Evolutionary conservation across 37 sponge, comb jelly and placozoan species (phyloP).

Genomic region (Theonella swinhoei): DNA sequence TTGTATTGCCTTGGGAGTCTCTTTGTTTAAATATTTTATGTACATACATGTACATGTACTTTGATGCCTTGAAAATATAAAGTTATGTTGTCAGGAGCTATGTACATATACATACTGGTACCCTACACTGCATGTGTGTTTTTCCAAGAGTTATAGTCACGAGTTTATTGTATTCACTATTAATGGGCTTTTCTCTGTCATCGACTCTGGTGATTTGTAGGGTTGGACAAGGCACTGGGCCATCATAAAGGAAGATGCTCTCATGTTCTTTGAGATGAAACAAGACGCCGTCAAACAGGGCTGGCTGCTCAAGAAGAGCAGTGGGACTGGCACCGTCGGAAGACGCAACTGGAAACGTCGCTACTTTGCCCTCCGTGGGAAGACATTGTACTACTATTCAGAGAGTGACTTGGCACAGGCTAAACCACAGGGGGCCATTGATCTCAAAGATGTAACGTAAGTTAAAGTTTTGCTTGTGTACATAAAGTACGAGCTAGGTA

Average conservation of each 20-base stretch:
- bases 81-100: no score
- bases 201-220: background rate
- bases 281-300: slow-evolving; percentile 91
- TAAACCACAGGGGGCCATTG: slow-evolving; percentile 71
- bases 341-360: slow-evolving; percentile 88
- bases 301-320: slow-evolving; percentile 91
- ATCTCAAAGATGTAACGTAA: slow-evolving; percentile 77
- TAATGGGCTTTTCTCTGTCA: no score
- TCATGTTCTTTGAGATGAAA: slow-evolving; percentile 84
- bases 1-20: no score
- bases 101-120: no score
- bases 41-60: no score
- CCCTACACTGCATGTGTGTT: no score
- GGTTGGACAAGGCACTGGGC: slow-evolving; percentile 88
- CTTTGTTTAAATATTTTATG: no score
- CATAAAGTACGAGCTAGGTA: no score
- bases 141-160: no score
- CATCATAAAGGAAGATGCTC: slow-evolving; percentile 78
- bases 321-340: slow-evolving; percentile 85
- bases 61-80: no score
- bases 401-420: slow-evolving; percentile 68
- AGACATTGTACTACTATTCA: slow-evolving; percentile 80
- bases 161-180: no score
- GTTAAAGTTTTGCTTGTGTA: no score
- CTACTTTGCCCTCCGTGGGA: slow-evolving; percentile 89